phyloP scores from a whole-genome alignment of 2,888 invertebrate species.

The Temnothorax unifasciatus region DNA sequence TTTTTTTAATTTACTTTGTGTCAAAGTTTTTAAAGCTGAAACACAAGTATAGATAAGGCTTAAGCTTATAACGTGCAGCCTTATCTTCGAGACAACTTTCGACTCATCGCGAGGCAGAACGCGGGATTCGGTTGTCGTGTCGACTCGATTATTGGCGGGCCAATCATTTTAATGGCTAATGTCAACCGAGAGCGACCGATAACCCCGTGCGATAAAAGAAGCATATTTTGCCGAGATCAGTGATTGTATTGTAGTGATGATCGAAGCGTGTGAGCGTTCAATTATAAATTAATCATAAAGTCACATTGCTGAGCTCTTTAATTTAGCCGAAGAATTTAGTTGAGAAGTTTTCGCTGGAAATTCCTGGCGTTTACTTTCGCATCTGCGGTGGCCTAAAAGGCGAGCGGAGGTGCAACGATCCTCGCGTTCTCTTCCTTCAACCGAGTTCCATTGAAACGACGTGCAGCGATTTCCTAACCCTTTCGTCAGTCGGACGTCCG shows the following conservation, averaged over 20 bases:
- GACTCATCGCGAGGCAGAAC: constrained; percentile 63
- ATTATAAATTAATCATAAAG: constrained; percentile 23
- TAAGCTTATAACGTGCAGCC: background rate
- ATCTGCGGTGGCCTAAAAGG: constrained; percentile 18
- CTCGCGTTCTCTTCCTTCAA: constrained; percentile 11
- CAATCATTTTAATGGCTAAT: constrained; percentile 78
- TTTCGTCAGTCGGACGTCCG: constrained; percentile 61
- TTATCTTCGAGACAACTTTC: constrained; percentile 40
- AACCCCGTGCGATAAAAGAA: constrained; percentile 75
- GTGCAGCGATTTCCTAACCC: constrained; percentile 64
- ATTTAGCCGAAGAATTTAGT: background rate
- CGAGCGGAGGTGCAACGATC: background rate
- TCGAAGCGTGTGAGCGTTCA: constrained; percentile 3
- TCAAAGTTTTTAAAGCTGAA: constrained; percentile 16
- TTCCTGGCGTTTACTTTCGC: constrained; percentile 29
- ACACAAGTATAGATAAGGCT: constrained; percentile 24
- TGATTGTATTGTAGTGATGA: constrained; percentile 24
- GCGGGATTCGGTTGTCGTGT: constrained; percentile 64
- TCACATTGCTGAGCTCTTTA: background rate
- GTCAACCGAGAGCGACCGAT: constrained; percentile 77
- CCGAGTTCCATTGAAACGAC: constrained; percentile 63
- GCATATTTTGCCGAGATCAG: constrained; percentile 62
- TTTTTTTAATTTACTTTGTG: background rate
- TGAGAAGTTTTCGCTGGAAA: background rate
- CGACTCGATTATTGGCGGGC: constrained; percentile 75